Evolutionary conservation across 1,140 invertebrate species (phyloP).

Genomic region (Hypothenemus hampei): DNA sequence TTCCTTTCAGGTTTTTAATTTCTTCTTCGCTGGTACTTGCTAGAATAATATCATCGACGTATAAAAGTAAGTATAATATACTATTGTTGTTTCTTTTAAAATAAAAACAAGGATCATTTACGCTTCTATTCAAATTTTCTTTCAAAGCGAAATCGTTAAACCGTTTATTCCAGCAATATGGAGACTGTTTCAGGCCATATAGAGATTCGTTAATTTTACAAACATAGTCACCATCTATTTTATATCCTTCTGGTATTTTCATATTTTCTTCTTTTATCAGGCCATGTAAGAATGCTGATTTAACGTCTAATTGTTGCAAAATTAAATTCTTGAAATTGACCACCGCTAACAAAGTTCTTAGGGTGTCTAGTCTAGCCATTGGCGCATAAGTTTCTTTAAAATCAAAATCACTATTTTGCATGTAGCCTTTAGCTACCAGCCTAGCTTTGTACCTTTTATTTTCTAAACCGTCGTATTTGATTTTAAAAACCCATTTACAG

Average conservation of each 20-base stretch:
- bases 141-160: not conserved
- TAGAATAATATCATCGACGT: too few species aligned
- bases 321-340: not conserved
- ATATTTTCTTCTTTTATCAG: not conserved
- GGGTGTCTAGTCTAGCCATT: too few species aligned
- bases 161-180: not conserved
- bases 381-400: too few species aligned
- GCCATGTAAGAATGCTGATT: not conserved
- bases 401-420: too few species aligned
- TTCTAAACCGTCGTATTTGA: not conserved
- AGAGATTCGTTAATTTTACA: not conserved
- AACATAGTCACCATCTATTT: too few species aligned
- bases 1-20: too few species aligned
- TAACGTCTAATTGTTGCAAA: not conserved
- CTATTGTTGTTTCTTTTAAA: too few species aligned
- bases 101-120: too few species aligned
- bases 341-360: not conserved
- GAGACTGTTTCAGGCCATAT: not conserved
- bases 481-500: not conserved
- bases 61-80: too few species aligned
- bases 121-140: not conserved
- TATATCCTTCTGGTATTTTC: not conserved
- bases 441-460: too few species aligned
- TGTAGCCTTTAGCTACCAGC: too few species aligned
- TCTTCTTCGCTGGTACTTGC: too few species aligned